Conservation (phyloP, 2,888 invertebrate species). For the Andrena camellia region DNA sequence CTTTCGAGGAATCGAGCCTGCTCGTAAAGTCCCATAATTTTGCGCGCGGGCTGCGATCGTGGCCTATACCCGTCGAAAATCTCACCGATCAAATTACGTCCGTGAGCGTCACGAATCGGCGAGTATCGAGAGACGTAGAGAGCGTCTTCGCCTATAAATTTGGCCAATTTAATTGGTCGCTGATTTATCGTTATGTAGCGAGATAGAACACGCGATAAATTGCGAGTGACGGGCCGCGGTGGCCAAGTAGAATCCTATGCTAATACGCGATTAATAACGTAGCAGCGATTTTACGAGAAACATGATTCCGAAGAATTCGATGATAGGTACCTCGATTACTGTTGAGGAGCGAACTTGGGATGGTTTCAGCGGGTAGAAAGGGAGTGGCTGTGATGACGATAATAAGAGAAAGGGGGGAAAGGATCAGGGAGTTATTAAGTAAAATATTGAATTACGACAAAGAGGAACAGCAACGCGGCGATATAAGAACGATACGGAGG, state of each 20-base stretch:
- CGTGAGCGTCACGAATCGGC: conserved; percentile 26
- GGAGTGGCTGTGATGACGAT: background rate
- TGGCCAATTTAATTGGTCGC: conserved; percentile 47
- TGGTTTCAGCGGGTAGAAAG: background rate
- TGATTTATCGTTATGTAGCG: conserved; percentile 46
- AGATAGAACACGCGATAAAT: conserved; percentile 36
- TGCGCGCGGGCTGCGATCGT: conserved; percentile 18
- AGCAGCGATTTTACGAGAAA: conserved; percentile 21
- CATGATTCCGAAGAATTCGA: conserved; percentile 29
- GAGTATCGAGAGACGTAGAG: conserved; percentile 41
- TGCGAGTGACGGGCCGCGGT: conserved; percentile 7
- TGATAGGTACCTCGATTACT: conserved; percentile 2
- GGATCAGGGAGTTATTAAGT: conserved; percentile 34
- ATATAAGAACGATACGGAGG: conserved; percentile 61
- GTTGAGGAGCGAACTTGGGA: background rate
- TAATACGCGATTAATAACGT: conserved; percentile 46
- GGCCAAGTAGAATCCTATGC: conserved; percentile 16
- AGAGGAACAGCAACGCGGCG: conserved; percentile 43
- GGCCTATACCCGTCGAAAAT: conserved; percentile 54
- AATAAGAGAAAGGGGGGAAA: conserved; percentile 37
- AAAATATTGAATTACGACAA: conserved; percentile 61
- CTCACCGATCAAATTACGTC: conserved; percentile 66
- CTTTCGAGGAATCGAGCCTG: conserved; percentile 64
- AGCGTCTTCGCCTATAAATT: conserved; percentile 50
- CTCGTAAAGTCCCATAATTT: conserved; percentile 67